Conservation (phyloP, 1,140 invertebrate genomes). For the Trachelipus rathkii region DNA sequence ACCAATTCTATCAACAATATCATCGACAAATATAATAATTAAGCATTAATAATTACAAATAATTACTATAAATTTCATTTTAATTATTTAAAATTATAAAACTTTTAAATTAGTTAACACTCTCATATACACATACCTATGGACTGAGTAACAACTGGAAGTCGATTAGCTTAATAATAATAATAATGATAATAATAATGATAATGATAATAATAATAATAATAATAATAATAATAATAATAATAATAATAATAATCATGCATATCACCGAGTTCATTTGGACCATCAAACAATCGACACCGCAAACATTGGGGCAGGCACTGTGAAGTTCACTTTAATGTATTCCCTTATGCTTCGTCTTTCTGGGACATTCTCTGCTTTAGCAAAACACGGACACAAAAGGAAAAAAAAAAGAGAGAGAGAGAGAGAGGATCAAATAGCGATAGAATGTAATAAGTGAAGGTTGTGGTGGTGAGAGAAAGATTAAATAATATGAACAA, state of each 20-base stretch:
- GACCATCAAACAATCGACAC: background rate
- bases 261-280: slow-evolving; percentile 6
- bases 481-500: too few species aligned
- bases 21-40: too few species aligned
- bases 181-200: background rate
- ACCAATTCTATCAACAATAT: too few species aligned
- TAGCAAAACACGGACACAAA: background rate
- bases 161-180: background rate
- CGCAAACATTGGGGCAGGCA: background rate
- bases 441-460: too few species aligned
- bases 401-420: background rate
- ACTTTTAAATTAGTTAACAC: background rate
- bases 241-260: background rate
- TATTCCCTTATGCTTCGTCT: background rate
- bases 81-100: background rate
- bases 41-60: too few species aligned
- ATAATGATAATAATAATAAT: too few species aligned
- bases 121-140: background rate
- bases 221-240: too few species aligned
- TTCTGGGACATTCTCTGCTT: background rate
- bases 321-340: background rate
- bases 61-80: too few species aligned
- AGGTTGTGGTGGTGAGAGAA: too few species aligned
- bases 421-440: too few species aligned
- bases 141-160: slow-evolving; percentile 6